A percentile compares a stretch with the other conserved stretches of the same genome.
These are phyloP conservation scores for Pterostichus niger DNA, from an alignment of 2,888 invertebrate species.

Conservation along the genomic window DNA sequence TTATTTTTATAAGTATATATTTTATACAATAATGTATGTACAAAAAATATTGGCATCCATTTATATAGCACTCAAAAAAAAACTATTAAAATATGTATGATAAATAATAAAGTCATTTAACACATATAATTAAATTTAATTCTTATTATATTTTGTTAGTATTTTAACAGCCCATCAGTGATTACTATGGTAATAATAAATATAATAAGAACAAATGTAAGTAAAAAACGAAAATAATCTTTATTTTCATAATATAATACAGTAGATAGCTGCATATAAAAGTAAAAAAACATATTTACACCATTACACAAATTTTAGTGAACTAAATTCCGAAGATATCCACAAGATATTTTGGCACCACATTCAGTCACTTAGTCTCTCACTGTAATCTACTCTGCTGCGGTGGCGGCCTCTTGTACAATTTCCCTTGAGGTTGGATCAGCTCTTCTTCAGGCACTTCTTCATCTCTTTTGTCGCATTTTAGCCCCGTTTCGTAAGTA, in stretches of 20 bases:
- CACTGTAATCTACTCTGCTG: slow-evolving; percentile 57
- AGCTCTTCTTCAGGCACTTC: slow-evolving; percentile 71
- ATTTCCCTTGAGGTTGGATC: slow-evolving; percentile 44
- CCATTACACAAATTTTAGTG: slow-evolving; percentile 40
- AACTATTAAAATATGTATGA: neutral
- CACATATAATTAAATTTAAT: no score
- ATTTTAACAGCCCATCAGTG: no score
- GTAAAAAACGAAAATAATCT: slow-evolving; percentile 43
- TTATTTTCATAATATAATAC: slow-evolving; percentile 42
- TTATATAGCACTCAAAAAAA: neutral
- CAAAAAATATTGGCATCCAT: slow-evolving; percentile 10
- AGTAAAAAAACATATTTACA: slow-evolving; percentile 47
- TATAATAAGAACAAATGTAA: slow-evolving; percentile 4
- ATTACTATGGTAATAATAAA: no score
- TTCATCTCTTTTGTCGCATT: slow-evolving; percentile 81
- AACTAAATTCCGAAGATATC: slow-evolving; percentile 30
- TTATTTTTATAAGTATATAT: slow-evolving; percentile 38
- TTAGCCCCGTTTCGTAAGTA: slow-evolving; percentile 89
- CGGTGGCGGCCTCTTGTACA: slow-evolving; percentile 47
- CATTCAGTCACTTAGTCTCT: slow-evolving; percentile 45
- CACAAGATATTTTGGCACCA: slow-evolving; percentile 57
- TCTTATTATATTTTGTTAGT: no score
- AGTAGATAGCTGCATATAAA: slow-evolving; percentile 44
- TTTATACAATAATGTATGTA: slow-evolving; percentile 3
- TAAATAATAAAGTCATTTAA: neutral